Base-by-base conservation (phyloP, 2,113 vertebrate genomes). In the Rattus rattus region DNA sequence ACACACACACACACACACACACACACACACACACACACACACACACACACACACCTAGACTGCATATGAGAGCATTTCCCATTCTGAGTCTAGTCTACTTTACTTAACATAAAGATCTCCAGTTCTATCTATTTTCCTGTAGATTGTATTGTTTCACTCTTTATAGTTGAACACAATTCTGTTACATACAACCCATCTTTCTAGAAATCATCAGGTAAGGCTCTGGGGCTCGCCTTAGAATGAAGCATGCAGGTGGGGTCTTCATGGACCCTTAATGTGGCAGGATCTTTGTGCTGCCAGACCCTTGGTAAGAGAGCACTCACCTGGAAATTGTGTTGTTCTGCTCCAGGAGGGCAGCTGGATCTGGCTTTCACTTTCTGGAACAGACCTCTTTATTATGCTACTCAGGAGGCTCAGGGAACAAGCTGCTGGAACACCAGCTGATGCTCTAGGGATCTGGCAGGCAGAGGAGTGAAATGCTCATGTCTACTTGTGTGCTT, bases 351-450 rank as follows among this genome's bases (percentile, higher is more conserved):
- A 77, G 30, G 61, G 63, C 26, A 88, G 75, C 75, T 85, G 39
- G 67, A 67, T 33, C 85, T 33, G 59, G 54, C 36, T 61, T 7
- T 54, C 7, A 0, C 54, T 89, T 94, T 88, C 72, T 69, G 79
- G 20, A 59, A 47, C 39, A 77, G 61, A 33, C 36, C 79, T 92
- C 76, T 90, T 96, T 90, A 95, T 97, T 73, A 88, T 47, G 72
- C 56, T 95, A 33, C 54, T 76, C 36, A 91, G 67, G 43, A 88
- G 65, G 59, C 95, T 81, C 72, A 39, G 89, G 81, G 85, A 94
- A 77, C 20, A 76, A 56, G 59, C 65, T 91, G 49, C 28, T 16
- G 47, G 79, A 63, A 7, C 56, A 67, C 0, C 1, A 67, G 81
- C 26, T n/a, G 70, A 79, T 56, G 76, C 61, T 30, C 88, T 49